Percentiles rank a stretch among this genome's conserved stretches.
These are phyloP conservation scores for Melanitta fusca DNA, from an alignment of 2,797 vertebrate species.

Conservation along the genomic window DNA sequence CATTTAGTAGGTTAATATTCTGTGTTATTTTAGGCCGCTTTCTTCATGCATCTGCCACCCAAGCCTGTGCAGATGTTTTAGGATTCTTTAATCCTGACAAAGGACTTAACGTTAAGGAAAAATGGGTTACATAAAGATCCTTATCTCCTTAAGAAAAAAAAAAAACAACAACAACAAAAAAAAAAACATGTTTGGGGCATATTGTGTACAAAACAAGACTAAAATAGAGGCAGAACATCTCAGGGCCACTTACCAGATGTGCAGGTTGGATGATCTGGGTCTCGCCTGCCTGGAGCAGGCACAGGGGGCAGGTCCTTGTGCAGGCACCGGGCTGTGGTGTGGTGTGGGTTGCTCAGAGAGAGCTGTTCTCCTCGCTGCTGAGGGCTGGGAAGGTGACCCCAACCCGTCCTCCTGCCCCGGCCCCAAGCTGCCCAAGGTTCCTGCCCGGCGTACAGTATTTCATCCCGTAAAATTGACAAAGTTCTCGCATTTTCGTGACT, in stretches of 20 bases:
- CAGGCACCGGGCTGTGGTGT: neutral
- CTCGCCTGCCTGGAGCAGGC: neutral
- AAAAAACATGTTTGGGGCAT: conserved; percentile 58
- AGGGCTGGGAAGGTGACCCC: neutral
- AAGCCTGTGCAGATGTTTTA: conserved; percentile 49
- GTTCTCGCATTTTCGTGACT: conserved; percentile 48
- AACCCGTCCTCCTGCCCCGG: neutral
- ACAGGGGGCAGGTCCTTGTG: neutral
- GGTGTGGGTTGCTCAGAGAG: neutral
- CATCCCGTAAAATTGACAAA: neutral
- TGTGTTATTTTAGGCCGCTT: conserved; percentile 55
- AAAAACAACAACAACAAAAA: too few species aligned
- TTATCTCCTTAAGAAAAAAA: conserved; percentile 66
- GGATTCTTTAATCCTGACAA: conserved; percentile 66
- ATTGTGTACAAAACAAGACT: conserved; percentile 69
- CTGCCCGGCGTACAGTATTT: neutral
- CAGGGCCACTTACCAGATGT: conserved; percentile 67
- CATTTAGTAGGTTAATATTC: conserved; percentile 62
- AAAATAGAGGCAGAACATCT: conserved; percentile 59
- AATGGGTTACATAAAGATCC: conserved; percentile 70
- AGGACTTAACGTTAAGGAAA: conserved; percentile 65
- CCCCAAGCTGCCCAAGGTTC: neutral
- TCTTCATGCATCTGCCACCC: conserved; percentile 36
- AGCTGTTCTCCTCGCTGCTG: neutral
- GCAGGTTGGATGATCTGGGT: neutral